Evolutionary conservation across 92 coral and sea anemone species (phyloP), one percentile per base, ranked within the genome.

Genomic region (Actinostola sp.): DNA sequence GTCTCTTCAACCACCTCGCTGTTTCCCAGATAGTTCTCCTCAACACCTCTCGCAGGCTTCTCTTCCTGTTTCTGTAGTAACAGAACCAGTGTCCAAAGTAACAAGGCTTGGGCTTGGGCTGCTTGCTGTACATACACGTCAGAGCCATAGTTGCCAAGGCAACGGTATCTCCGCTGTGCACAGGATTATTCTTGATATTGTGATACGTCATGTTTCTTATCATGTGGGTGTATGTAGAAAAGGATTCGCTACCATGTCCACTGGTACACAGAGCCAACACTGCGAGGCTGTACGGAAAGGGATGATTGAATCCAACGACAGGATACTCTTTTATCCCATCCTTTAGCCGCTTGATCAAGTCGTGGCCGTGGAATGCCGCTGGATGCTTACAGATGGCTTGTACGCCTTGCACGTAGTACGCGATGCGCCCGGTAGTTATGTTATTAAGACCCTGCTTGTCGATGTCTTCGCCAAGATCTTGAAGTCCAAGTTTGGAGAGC

Each of bases 81-180:
- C 59, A 53, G 3, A 25, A 1, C 63, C 63, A 57, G 4, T 16
- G 42, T n/a, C n/a, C n/a, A n/a, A n/a, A 53, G 20, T 21, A 57
- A 38, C 63, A 57, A 5, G 38, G 63, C 19, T 20, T 57, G n/a
- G 36, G 63, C 17, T 26, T 28, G 4, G 63, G 63, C 65, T 66
- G 54, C 14, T 53, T 54, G 41, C 55, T 58, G 42, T 61, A 48
- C 61, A 85, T 50, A 31, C 97, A 92, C 23, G 95, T 73, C 75
- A 92, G 76, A 16, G 97, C 97, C 20, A 84, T 78, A 13, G 82
- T 81, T 21, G 84, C 81, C 80, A 92, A 29, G 2, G 97, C 71
- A 38, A 89, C 43, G 0, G 86, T 83, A 28, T 92, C 94, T 0
- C 69, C 79, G 19, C 79, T 54, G 12, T 59, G 43, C 39, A 70